These are phyloP conservation scores for Belonocnema kinseyi DNA, from an alignment of 1,140 invertebrate species.

Conservation along the genomic window DNA sequence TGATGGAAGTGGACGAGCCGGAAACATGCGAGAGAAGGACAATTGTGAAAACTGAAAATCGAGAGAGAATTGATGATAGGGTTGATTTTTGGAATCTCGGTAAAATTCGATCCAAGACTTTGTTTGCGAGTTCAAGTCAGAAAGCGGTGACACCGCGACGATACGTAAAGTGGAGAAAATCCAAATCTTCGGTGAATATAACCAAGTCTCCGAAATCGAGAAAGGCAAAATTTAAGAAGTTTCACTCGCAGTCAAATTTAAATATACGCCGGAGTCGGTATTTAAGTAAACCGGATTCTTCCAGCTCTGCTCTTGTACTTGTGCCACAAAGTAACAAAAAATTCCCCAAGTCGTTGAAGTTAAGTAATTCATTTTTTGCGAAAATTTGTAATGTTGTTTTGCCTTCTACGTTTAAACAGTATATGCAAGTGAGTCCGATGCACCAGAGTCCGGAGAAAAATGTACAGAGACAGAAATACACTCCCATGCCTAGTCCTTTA, in stretches of 20 bases:
- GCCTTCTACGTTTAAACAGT: conserved; percentile 57
- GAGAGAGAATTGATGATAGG: neutral
- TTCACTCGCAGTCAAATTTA: conserved; percentile 54
- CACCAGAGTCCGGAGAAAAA: conserved; percentile 39
- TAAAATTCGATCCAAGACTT: conserved; percentile 41
- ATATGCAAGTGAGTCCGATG: conserved; percentile 51
- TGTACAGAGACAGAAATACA: conserved; percentile 59
- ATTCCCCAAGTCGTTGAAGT: conserved; percentile 48
- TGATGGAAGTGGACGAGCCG: conserved; percentile 29
- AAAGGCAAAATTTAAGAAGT: conserved; percentile 39
- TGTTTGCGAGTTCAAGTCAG: conserved; percentile 33
- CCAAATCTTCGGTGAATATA: conserved; percentile 57
- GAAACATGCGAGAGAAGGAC: neutral
- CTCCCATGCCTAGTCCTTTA: conserved; percentile 57
- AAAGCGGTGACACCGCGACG: conserved; percentile 52
- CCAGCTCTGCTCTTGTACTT: conserved; percentile 15
- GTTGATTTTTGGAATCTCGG: conserved; percentile 1
- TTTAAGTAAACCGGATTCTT: conserved; percentile 26
- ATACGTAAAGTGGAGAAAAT: conserved; percentile 61
- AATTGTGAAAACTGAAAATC: conserved; percentile 17
- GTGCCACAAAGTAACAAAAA: conserved; percentile 33
- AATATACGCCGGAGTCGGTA: conserved; percentile 46
- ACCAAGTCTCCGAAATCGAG: conserved; percentile 38
- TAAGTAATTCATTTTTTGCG: conserved; percentile 55
- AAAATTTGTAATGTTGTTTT: conserved; percentile 63